phyloP scores from a whole-genome alignment of 2,797 vertebrate species.

The Tinamus major region DNA sequence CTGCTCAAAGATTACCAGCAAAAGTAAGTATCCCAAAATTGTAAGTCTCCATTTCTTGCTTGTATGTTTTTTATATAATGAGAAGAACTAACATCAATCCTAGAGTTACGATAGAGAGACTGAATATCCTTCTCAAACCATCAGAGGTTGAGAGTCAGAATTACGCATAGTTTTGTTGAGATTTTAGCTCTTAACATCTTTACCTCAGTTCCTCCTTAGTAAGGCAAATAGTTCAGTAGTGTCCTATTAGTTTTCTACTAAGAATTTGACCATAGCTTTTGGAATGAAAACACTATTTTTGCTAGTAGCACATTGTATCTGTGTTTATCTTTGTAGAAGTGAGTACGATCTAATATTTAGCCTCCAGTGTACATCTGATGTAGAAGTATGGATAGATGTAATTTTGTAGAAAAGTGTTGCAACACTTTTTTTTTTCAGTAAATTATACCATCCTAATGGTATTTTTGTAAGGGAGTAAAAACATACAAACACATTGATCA shows the following conservation, averaged over 20 bases:
- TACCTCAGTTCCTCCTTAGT: background rate
- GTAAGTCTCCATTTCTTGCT: background rate
- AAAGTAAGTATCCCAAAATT: conserved; percentile 84
- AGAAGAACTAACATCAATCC: background rate
- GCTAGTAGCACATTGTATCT: background rate
- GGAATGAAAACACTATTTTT: background rate
- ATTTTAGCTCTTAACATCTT: background rate
- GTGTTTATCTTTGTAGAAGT: background rate
- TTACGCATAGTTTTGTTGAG: background rate
- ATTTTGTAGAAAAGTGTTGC: background rate
- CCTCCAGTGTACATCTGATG: background rate
- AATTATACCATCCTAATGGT: background rate
- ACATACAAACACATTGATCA: background rate
- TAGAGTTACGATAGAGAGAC: background rate
- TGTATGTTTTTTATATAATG: background rate
- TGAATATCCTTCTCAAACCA: background rate
- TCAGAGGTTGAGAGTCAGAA: too few species aligned
- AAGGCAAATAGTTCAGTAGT: background rate
- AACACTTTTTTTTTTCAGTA: background rate
- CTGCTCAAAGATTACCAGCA: conserved; percentile 93
- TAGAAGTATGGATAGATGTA: background rate
- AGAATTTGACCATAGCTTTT: background rate
- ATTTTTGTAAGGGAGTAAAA: background rate
- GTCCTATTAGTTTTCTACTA: background rate
- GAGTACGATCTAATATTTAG: background rate